phyloP scores from a whole-genome alignment of 2,888 invertebrate species.

The Amiota mariae region DNA sequence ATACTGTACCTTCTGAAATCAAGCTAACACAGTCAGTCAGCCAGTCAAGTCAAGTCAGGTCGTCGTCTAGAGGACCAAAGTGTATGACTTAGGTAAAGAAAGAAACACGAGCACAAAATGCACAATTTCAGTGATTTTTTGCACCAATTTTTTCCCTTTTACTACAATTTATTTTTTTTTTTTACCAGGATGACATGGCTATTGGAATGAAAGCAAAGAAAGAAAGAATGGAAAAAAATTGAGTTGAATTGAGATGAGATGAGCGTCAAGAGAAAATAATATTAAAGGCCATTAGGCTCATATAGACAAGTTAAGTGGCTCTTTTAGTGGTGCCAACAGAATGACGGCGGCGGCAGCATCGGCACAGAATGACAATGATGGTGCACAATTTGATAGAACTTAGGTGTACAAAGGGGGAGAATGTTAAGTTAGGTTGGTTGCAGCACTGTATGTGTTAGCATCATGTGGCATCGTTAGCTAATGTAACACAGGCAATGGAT shows the following conservation, averaged over 20 bases:
- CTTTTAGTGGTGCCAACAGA: constrained; percentile 52
- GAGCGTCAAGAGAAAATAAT: constrained; percentile 58
- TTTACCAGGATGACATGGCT: not conserved
- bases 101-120: constrained; percentile 57
- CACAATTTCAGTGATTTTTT: constrained; percentile 50
- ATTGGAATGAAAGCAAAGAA: constrained; percentile 38
- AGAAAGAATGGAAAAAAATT: constrained; percentile 27
- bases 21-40: constrained; percentile 34
- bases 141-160: constrained; percentile 57
- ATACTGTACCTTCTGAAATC: no score
- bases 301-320: constrained; percentile 74
- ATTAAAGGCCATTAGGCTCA: constrained; percentile 73
- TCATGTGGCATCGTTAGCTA: constrained; percentile 39
- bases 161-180: constrained; percentile 18
- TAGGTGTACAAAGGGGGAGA: not conserved
- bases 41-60: constrained; percentile 44
- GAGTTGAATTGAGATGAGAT: constrained; percentile 18
- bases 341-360: constrained; percentile 48
- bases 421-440: constrained; percentile 22
- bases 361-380: constrained; percentile 20
- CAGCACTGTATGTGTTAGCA: not conserved
- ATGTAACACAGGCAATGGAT: constrained; percentile 36
- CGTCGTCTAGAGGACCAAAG: not conserved
- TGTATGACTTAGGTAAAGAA: not conserved
- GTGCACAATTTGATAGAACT: not conserved